Conservation (phyloP, 2,888 invertebrate genomes). For the Drosophila neotestacea region DNA sequence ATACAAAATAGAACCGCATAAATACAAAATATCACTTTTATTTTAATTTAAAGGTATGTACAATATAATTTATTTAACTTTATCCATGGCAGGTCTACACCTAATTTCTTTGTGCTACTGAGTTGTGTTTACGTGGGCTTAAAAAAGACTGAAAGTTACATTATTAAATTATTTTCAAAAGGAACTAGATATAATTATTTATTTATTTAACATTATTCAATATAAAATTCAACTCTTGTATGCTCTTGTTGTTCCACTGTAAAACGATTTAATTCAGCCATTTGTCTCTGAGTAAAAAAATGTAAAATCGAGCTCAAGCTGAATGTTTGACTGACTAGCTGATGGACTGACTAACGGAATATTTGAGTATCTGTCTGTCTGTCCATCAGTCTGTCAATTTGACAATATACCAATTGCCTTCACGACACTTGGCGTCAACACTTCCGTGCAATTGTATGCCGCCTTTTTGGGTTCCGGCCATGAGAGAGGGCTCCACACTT, state of each 20-base stretch:
- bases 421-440: slow-evolving; percentile 79
- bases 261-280: slow-evolving; percentile 1
- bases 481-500: slow-evolving; percentile 46
- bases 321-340: slow-evolving; percentile 23
- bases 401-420: slow-evolving; percentile 77
- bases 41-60: too few species aligned
- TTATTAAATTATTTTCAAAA: not conserved
- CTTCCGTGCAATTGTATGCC: slow-evolving; percentile 79
- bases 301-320: slow-evolving; percentile 15
- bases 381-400: slow-evolving; percentile 27
- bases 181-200: too few species aligned
- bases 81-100: too few species aligned
- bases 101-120: not conserved
- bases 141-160: not conserved
- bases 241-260: not conserved
- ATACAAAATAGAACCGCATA: too few species aligned
- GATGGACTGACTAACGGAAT: slow-evolving; percentile 51
- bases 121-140: not conserved
- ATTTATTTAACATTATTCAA: too few species aligned
- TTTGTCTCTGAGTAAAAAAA: not conserved
- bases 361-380: slow-evolving; percentile 41
- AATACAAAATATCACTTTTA: too few species aligned
- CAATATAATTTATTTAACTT: too few species aligned
- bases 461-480: slow-evolving; percentile 66
- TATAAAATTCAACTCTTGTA: too few species aligned